A percentile compares a stretch with the other conserved stretches of the same genome.
phyloP scores from a whole-genome alignment of 2,888 invertebrate genomes.

The Eupithecia tripunctaria region DNA sequence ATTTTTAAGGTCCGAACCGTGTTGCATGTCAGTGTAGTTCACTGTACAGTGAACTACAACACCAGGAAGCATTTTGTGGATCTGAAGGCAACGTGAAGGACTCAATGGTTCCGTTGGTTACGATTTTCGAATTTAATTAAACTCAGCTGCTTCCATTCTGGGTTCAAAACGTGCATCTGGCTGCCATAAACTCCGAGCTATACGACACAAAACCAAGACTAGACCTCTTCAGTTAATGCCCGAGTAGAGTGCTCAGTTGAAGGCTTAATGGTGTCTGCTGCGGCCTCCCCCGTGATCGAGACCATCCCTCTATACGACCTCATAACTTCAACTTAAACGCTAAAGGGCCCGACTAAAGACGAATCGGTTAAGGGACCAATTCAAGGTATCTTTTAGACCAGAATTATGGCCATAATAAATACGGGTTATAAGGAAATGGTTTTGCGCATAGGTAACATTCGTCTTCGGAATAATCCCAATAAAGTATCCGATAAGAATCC shows the following conservation, averaged over 20 bases:
- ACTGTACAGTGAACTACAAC: too few relatives aligned
- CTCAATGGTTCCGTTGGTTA: not conserved
- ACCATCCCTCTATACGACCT: conserved; percentile 31
- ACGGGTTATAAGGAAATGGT: conserved; percentile 29
- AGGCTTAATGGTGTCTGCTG: conserved; percentile 46
- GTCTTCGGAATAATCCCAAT: conserved; percentile 19
- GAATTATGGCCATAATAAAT: conserved; percentile 34
- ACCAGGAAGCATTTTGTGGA: too few relatives aligned
- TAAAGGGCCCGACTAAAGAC: conserved; percentile 29
- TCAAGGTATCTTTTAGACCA: conserved; percentile 17
- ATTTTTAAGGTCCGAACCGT: too few relatives aligned
- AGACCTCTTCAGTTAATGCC: not conserved
- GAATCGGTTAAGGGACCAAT: conserved; percentile 30
- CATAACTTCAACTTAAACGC: conserved; percentile 42
- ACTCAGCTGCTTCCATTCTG: not conserved
- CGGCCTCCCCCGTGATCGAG: conserved; percentile 23
- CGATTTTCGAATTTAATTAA: not conserved
- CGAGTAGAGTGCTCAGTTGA: conserved; percentile 44
- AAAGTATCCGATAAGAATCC: conserved; percentile 19
- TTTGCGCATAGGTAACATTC: conserved; percentile 15
- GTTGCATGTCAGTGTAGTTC: too few relatives aligned
- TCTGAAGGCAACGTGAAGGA: too few relatives aligned
- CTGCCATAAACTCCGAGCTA: conserved; percentile 14
- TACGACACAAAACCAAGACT: conserved; percentile 11
- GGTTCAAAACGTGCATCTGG: not conserved